A percentile compares a stretch with the other conserved stretches of the same genome.
phyloP scores from a whole-genome alignment of 2,797 vertebrate species.

The Pristis pectinata region DNA sequence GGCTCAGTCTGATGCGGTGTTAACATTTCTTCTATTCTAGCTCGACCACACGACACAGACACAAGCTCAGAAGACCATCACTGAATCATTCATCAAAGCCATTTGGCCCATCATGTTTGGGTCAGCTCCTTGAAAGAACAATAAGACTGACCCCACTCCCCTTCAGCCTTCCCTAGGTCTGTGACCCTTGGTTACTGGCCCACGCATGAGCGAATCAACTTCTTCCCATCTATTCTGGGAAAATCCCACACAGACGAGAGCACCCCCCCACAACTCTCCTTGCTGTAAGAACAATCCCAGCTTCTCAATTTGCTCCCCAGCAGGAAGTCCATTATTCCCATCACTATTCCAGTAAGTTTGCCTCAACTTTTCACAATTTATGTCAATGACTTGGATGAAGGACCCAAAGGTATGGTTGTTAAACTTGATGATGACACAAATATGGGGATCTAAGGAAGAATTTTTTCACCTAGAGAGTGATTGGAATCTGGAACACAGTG shows the following conservation, averaged over 20 bases:
- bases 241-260: neutral
- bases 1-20: too few relatives aligned
- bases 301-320: neutral
- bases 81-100: neutral
- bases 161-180: neutral
- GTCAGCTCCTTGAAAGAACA: neutral
- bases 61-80: neutral
- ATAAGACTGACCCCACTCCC: neutral
- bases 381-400: too few relatives aligned
- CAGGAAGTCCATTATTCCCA: neutral
- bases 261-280: neutral
- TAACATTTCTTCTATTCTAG: too few relatives aligned
- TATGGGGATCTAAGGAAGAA: too few relatives aligned
- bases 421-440: too few relatives aligned
- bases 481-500: too few relatives aligned
- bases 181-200: neutral
- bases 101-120: neutral
- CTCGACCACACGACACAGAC: too few relatives aligned
- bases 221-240: neutral
- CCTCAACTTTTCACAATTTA: too few relatives aligned
- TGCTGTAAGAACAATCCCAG: neutral
- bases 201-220: neutral
- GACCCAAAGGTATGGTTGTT: too few relatives aligned
- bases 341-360: neutral
- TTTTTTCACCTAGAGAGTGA: too few relatives aligned